These are phyloP conservation scores for Mionectes macconnelli DNA, from an alignment of 2,113 vertebrate genomes.

Conservation along the genomic window DNA sequence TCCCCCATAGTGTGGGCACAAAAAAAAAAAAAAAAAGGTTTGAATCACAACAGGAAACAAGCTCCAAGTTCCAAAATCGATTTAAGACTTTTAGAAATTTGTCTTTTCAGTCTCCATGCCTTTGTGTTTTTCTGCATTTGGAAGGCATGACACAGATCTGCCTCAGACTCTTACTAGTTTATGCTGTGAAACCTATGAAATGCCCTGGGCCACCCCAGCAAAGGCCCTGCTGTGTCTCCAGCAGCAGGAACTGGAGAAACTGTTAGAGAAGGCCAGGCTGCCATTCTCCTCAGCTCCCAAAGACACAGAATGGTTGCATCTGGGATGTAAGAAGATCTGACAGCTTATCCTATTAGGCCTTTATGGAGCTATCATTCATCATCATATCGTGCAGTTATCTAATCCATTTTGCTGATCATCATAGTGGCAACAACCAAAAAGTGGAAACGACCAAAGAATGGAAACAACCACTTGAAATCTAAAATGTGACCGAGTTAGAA, in stretches of 20 bases:
- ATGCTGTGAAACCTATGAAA: background rate
- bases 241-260: background rate
- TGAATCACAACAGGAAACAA: background rate
- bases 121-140: background rate
- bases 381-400: too few species aligned
- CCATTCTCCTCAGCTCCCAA: background rate
- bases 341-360: too few species aligned
- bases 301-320: accelerated
- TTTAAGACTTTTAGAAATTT: background rate
- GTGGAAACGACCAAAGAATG: background rate
- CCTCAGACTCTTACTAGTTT: background rate
- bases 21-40: too few species aligned
- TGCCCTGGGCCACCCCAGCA: accelerated
- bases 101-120: background rate
- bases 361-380: accelerated
- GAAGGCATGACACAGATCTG: background rate
- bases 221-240: background rate
- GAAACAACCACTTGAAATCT: background rate
- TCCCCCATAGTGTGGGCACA: accelerated
- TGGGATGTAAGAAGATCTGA: background rate
- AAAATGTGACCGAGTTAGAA: accelerated
- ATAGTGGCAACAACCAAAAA: background rate
- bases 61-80: background rate
- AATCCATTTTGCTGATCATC: background rate
- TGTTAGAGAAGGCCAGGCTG: too few species aligned